Percentiles rank a stretch among this genome's conserved stretches.
phyloP scores from a whole-genome alignment of 2,113 vertebrate genomes.

The Hypocryptadius cinnamomeus region DNA sequence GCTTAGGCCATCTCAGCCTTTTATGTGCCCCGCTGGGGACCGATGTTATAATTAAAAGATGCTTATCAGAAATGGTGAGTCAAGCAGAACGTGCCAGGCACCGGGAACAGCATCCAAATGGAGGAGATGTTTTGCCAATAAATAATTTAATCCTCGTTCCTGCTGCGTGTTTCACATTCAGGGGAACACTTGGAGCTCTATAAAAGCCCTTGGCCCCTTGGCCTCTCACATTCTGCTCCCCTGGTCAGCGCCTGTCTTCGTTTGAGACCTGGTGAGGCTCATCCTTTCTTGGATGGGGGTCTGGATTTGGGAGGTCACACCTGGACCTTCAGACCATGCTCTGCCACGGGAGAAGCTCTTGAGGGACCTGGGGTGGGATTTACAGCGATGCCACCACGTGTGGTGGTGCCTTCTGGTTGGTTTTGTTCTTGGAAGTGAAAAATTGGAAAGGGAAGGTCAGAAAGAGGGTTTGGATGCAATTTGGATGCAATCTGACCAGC shows the following conservation, averaged over 20 bases:
- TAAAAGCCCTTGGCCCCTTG: not conserved
- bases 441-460: not conserved
- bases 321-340: not conserved
- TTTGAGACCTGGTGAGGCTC: not conserved
- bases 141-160: slow-evolving; percentile 49
- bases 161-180: not conserved
- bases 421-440: not conserved
- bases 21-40: not conserved
- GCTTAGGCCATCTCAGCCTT: not conserved
- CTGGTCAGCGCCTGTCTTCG: not conserved
- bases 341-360: fast-evolving
- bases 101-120: slow-evolving; percentile 16
- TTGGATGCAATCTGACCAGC: not conserved
- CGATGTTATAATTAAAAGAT: slow-evolving; percentile 24
- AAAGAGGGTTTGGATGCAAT: not conserved
- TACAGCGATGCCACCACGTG: fast-evolving
- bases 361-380: not conserved
- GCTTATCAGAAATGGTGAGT: slow-evolving; percentile 34
- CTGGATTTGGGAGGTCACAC: not conserved
- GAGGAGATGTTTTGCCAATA: slow-evolving; percentile 19
- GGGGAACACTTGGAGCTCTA: not conserved
- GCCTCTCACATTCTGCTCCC: not conserved
- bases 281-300: not conserved
- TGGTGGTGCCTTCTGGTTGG: no score
- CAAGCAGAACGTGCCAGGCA: not conserved